Conservation (phyloP, 2,888 invertebrate genomes). For the Rhingia campestris region DNA sequence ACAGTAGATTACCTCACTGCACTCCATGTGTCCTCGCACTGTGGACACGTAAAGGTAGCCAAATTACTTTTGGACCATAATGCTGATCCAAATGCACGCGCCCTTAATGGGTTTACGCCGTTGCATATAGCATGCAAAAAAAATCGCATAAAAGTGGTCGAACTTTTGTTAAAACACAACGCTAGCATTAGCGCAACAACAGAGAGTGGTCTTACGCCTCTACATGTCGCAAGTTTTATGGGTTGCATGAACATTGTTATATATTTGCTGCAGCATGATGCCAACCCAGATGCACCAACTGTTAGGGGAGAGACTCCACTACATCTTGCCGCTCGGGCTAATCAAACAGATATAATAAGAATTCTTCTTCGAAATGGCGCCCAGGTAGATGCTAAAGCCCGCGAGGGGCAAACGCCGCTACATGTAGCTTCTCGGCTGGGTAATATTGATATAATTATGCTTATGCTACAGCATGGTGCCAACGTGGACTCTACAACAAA, state of each 20-base stretch:
- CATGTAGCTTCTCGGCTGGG: constrained; percentile 97
- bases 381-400: constrained; percentile 88
- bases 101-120: constrained; percentile 98
- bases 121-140: constrained; percentile 99
- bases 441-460: constrained; percentile 97
- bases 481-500: constrained; percentile 94
- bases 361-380: constrained; percentile 97
- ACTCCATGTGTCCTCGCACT: constrained; percentile 97
- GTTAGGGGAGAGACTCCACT: constrained; percentile 98
- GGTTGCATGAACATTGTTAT: constrained; percentile 99
- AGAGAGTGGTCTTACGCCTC: constrained; percentile 94
- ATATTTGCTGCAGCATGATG: constrained; percentile 96
- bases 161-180: constrained; percentile 96
- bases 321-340: constrained; percentile 97
- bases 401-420: constrained; percentile 97
- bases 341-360: constrained; percentile 98
- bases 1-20: constrained; percentile 99
- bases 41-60: constrained; percentile 96
- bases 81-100: constrained; percentile 98
- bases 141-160: constrained; percentile 96
- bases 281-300: constrained; percentile 96
- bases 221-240: constrained; percentile 99
- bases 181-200: constrained; percentile 90
- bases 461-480: constrained; percentile 97
- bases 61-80: constrained; percentile 94